A percentile compares a stretch with the other conserved stretches of the same genome.
phyloP scores from a whole-genome alignment of 2,113 vertebrate genomes.

The Sapajus apella region DNA sequence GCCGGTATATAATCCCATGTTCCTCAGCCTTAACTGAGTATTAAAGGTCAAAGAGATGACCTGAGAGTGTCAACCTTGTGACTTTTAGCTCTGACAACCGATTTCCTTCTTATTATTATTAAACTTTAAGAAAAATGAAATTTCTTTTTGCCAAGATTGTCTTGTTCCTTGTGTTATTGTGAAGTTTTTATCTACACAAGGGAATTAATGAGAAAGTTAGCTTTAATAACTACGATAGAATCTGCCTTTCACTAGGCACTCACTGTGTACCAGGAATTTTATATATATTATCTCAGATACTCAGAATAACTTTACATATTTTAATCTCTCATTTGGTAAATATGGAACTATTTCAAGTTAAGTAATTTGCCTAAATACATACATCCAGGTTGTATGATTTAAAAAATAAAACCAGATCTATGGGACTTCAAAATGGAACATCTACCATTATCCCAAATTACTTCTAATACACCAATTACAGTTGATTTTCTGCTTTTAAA shows the following conservation, averaged over 20 bases:
- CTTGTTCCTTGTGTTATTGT: not conserved
- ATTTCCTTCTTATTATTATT: not conserved
- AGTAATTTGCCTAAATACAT: not conserved
- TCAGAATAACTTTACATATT: not conserved
- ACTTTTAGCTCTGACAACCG: not conserved
- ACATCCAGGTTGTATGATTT: not conserved
- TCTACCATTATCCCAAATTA: not conserved
- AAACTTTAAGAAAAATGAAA: constrained; percentile 29
- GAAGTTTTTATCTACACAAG: not conserved
- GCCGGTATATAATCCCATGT: not conserved
- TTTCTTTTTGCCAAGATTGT: not conserved
- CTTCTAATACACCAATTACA: not conserved
- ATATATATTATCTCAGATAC: not conserved
- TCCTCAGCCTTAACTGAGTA: not conserved
- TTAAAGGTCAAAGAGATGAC: not conserved
- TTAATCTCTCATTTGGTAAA: not conserved
- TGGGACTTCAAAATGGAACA: not conserved
- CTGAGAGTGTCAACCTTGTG: not conserved
- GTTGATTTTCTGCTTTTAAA: not conserved
- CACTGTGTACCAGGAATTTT: not conserved
- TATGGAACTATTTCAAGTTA: constrained; percentile 2
- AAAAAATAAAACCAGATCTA: not conserved
- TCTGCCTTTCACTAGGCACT: not conserved
- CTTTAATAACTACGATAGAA: not conserved
- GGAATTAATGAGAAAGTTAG: not conserved